These are phyloP conservation scores for Nephrotoma appendiculata DNA, from an alignment of 2,888 invertebrate genomes.

Conservation along the genomic window DNA sequence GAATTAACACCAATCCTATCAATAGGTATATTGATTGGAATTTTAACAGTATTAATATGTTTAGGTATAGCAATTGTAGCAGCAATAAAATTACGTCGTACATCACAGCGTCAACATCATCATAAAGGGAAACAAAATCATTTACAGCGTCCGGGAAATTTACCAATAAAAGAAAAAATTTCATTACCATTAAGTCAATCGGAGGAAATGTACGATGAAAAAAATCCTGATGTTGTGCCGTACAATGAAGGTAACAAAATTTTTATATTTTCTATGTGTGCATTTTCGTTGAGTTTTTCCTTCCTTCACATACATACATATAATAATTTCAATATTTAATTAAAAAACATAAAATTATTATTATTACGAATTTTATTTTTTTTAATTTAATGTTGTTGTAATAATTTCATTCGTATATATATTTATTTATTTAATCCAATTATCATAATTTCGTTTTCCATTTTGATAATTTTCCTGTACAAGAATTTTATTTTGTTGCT, in stretches of 20 bases:
- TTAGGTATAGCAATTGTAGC: conserved; percentile 32
- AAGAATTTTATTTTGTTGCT: not conserved
- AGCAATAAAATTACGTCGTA: conserved; percentile 30
- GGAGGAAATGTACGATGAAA: conserved; percentile 70
- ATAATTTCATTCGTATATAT: not conserved
- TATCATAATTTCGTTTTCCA: conserved; percentile 2
- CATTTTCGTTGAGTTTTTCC: not conserved
- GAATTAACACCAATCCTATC: conserved; percentile 39
- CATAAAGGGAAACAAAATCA: conserved; percentile 21
- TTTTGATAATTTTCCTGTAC: not conserved
- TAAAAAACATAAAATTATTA: not conserved
- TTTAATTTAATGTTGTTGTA: not conserved
- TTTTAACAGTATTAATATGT: conserved; percentile 31
- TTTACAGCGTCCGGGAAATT: conserved; percentile 44
- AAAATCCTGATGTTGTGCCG: conserved; percentile 79
- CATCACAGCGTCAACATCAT: conserved; percentile 28
- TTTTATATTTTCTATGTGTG: not conserved
- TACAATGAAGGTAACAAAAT: conserved; percentile 59
- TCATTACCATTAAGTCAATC: conserved; percentile 47
- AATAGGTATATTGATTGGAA: conserved; percentile 33
- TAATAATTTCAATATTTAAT: not conserved
- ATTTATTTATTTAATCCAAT: not conserved
- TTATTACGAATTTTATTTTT: not conserved
- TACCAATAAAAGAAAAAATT: conserved; percentile 51
- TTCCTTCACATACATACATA: not conserved